These are phyloP conservation scores for Fistularia commersonii DNA, from an alignment of 2,797 vertebrate species.

Conservation along the genomic window DNA sequence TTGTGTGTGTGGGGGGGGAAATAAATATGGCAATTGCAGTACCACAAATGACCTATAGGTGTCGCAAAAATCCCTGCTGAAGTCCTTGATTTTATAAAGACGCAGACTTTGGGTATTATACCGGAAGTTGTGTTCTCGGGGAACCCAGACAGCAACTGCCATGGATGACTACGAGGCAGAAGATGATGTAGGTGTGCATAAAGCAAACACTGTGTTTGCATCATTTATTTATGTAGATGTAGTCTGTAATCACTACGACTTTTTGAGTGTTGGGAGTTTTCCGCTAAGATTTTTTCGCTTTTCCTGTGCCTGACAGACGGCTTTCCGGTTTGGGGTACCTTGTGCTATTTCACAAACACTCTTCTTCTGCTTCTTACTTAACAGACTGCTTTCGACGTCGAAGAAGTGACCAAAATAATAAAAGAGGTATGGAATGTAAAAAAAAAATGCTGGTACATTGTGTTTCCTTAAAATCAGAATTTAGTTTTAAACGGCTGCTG, in stretches of 20 bases:
- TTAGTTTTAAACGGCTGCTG: not conserved
- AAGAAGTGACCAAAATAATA: conserved; percentile 89
- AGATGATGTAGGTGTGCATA: conserved; percentile 58
- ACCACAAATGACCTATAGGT: not conserved
- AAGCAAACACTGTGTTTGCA: not conserved
- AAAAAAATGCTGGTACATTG: not conserved
- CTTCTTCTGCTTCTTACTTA: conserved; percentile 14
- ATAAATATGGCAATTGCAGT: too few species aligned
- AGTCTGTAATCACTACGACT: too few species aligned
- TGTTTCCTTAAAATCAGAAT: not conserved
- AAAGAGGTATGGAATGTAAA: conserved; percentile 81
- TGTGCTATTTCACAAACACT: not conserved
- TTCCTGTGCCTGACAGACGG: too few species aligned
- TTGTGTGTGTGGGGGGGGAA: too few species aligned
- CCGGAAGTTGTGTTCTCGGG: conserved; percentile 11
- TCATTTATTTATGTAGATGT: too few species aligned
- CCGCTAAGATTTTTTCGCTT: too few species aligned
- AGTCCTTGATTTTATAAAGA: conserved; percentile 10
- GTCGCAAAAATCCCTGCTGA: not conserved
- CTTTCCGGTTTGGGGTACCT: too few species aligned
- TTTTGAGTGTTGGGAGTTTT: too few species aligned
- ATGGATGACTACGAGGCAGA: conserved; percentile 68
- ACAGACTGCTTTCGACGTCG: conserved; percentile 85
- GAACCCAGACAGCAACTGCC: not conserved
- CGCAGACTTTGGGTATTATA: not conserved